Evolutionary conservation across 2,888 invertebrate species (phyloP).

Genomic region (Cephonodes hylas): DNA sequence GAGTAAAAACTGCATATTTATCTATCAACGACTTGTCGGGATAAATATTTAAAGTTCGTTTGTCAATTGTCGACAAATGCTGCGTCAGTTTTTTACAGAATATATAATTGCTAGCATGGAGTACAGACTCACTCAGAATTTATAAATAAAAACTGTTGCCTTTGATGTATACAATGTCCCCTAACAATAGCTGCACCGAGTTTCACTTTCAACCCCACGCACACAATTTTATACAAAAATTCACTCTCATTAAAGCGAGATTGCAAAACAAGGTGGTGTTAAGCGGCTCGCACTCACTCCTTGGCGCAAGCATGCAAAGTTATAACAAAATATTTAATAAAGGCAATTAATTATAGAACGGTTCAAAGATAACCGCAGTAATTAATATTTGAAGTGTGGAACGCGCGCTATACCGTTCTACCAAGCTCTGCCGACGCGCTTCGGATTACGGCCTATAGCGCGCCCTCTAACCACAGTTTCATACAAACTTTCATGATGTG

Average conservation of each 20-base stretch:
- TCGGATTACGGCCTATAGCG: background rate
- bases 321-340: slow-evolving; percentile 43
- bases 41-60: no score
- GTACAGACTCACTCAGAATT: no score
- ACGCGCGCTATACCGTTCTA: slow-evolving; percentile 18
- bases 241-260: background rate
- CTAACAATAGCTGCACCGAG: background rate
- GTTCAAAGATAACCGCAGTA: slow-evolving; percentile 47
- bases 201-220: no score
- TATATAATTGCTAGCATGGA: no score
- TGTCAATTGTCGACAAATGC: no score
- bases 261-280: background rate
- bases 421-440: no score
- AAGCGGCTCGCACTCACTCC: background rate
- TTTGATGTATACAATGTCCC: background rate
- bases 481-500: slow-evolving; percentile 1
- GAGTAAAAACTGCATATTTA: no score
- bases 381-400: slow-evolving; percentile 43
- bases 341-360: slow-evolving; percentile 45
- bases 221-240: background rate
- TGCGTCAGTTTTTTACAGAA: no score
- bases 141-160: background rate
- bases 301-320: slow-evolving; percentile 10
- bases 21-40: no score
- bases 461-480: background rate